Evolutionary conservation across 2,797 vertebrate species (phyloP).

Genomic region (Tauraco hartlaubi): DNA sequence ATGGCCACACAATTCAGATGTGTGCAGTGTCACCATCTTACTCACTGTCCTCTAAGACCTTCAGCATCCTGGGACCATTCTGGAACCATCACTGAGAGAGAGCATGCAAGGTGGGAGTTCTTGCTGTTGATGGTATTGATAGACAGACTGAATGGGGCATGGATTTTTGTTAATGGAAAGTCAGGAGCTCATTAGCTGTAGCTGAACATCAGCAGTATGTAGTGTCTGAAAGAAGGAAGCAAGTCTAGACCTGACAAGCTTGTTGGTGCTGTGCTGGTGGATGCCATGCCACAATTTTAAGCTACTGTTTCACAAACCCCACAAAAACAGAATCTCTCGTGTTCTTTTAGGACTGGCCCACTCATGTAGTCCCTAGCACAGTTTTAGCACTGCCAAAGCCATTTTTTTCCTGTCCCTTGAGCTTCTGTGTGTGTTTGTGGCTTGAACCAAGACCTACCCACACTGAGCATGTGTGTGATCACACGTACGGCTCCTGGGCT

Average conservation of each 20-base stretch:
- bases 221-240: not conserved
- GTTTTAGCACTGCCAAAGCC: not conserved
- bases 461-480: fast-evolving
- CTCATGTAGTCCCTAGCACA: not conserved
- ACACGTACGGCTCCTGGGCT: not conserved
- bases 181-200: not conserved
- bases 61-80: not conserved
- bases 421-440: not conserved
- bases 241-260: not conserved
- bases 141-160: not conserved
- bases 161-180: not conserved
- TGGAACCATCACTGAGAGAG: not conserved
- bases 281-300: not conserved
- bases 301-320: not conserved
- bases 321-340: not conserved
- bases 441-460: not conserved
- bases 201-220: not conserved
- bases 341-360: not conserved
- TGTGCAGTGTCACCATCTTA: too few relatives aligned
- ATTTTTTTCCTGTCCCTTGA: not conserved
- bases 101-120: not conserved
- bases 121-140: not conserved
- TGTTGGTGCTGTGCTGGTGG: not conserved
- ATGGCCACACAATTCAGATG: not conserved
- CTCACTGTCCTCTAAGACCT: not conserved